These are phyloP conservation scores for Thereva unica DNA, from an alignment of 2,888 invertebrate genomes.

Conservation along the genomic window DNA sequence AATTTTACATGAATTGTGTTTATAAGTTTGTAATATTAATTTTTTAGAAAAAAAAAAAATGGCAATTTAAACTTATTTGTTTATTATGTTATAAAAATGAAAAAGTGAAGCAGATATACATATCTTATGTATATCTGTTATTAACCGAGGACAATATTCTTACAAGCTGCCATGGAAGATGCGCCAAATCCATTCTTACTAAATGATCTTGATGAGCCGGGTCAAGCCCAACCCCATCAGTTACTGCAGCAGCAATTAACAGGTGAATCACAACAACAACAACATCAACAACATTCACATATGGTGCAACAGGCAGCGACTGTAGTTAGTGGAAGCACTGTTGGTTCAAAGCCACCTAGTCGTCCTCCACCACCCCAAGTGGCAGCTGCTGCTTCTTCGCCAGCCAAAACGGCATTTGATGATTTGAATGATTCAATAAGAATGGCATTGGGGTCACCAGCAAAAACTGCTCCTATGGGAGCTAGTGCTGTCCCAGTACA, in stretches of 20 bases:
- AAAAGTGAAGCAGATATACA: too few species aligned
- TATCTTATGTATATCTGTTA: conserved; percentile 14
- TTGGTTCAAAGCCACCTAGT: conserved; percentile 50
- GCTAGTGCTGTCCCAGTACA: conserved; percentile 38
- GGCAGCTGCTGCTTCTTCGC: conserved; percentile 28
- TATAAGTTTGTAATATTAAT: too few species aligned
- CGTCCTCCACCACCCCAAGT: conserved; percentile 59
- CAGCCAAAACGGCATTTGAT: background rate
- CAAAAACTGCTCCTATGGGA: conserved; percentile 64
- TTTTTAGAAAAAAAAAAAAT: too few species aligned
- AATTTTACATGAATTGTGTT: too few species aligned
- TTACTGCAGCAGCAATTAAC: conserved; percentile 40
- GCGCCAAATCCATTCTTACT: conserved; percentile 57
- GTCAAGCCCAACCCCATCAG: conserved; percentile 43
- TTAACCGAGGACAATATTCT: conserved; percentile 28
- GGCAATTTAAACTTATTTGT: too few species aligned
- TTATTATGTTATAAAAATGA: too few species aligned
- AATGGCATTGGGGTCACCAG: conserved; percentile 49
- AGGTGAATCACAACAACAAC: conserved; percentile 28
- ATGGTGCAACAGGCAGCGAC: background rate
- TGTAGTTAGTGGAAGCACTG: conserved; percentile 34
- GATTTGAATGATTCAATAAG: conserved; percentile 30
- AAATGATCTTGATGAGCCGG: conserved; percentile 45
- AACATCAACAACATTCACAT: conserved; percentile 31
- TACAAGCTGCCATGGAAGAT: conserved; percentile 45